phyloP scores from a whole-genome alignment of 2,113 vertebrate genomes.

The Laticauda laticaudata region DNA sequence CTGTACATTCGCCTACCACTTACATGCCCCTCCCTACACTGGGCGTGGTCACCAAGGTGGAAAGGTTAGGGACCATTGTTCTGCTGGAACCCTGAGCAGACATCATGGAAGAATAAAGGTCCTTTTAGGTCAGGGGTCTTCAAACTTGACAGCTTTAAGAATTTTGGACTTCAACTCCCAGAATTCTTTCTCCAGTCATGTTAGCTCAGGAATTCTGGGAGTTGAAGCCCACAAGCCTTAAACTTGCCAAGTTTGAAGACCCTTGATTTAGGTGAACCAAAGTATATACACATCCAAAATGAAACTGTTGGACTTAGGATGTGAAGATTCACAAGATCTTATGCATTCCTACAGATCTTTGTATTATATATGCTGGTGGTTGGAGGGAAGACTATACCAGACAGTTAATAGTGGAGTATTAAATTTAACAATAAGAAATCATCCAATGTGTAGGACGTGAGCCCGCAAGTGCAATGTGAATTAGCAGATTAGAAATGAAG shows the following conservation, averaged over 20 bases:
- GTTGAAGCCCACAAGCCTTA: too few relatives aligned
- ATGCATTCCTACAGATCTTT: background rate
- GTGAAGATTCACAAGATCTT: background rate
- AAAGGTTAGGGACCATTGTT: too few relatives aligned
- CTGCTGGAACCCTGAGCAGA: background rate
- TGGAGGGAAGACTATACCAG: background rate
- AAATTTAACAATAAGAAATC: background rate
- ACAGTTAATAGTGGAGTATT: background rate
- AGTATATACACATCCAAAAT: background rate
- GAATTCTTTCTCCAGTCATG: too few relatives aligned
- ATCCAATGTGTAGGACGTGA: background rate
- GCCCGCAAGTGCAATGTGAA: slow-evolving; percentile 10
- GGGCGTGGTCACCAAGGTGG: too few relatives aligned
- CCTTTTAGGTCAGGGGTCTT: background rate
- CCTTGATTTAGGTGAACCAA: background rate
- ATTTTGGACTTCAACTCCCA: too few relatives aligned
- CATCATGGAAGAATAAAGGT: background rate
- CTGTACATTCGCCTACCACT: too few relatives aligned
- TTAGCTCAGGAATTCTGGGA: too few relatives aligned
- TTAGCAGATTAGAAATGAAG: slow-evolving; percentile 9
- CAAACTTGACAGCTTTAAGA: too few relatives aligned
- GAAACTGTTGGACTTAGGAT: background rate
- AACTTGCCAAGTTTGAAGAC: too few relatives aligned
- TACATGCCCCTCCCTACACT: too few relatives aligned
- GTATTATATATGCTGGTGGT: background rate